These are phyloP conservation scores for Seira ritae DNA, from an alignment of 2,888 invertebrate genomes.

Conservation along the genomic window DNA sequence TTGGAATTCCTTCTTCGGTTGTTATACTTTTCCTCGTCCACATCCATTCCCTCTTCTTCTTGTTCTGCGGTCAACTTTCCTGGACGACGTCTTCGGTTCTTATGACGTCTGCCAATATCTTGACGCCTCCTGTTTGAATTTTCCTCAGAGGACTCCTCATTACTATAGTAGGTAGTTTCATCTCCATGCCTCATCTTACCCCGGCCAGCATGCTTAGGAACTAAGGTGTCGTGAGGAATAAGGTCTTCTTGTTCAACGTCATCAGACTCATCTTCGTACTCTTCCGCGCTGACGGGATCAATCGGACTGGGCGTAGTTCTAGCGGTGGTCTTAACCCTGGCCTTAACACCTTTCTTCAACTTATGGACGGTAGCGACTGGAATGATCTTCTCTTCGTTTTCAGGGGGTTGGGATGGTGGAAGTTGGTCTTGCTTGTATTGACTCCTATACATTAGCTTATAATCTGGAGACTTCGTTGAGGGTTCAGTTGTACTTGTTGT, in stretches of 20 bases:
- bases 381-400: slow-evolving; percentile 45
- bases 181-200: slow-evolving; percentile 6
- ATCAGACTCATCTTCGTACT: slow-evolving; percentile 61
- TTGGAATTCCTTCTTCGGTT: not conserved
- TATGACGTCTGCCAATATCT: not conserved
- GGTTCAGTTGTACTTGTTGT: slow-evolving; percentile 3
- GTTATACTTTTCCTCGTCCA: slow-evolving; percentile 23
- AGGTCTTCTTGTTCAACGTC: slow-evolving; percentile 43
- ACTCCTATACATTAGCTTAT: slow-evolving; percentile 60
- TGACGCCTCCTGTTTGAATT: slow-evolving; percentile 1
- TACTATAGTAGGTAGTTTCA: not conserved
- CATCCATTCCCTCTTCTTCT: slow-evolving; percentile 32
- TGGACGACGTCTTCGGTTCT: slow-evolving; percentile 51
- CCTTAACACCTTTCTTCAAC: slow-evolving; percentile 36
- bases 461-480: slow-evolving; percentile 26
- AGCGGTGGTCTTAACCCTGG: slow-evolving; percentile 17
- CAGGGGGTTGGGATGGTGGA: slow-evolving; percentile 22
- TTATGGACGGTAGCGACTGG: slow-evolving; percentile 52
- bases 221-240: slow-evolving; percentile 34
- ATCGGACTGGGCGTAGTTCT: slow-evolving; percentile 48
- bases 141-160: slow-evolving; percentile 31
- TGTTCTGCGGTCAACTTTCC: slow-evolving; percentile 45
- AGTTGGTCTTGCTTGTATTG: slow-evolving; percentile 53
- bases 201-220: slow-evolving; percentile 37
- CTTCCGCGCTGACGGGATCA: slow-evolving; percentile 55